A percentile compares a stretch with the other conserved stretches of the same genome.
phyloP scores from a whole-genome alignment of 2,888 invertebrate genomes.

The Cinara cedri region DNA sequence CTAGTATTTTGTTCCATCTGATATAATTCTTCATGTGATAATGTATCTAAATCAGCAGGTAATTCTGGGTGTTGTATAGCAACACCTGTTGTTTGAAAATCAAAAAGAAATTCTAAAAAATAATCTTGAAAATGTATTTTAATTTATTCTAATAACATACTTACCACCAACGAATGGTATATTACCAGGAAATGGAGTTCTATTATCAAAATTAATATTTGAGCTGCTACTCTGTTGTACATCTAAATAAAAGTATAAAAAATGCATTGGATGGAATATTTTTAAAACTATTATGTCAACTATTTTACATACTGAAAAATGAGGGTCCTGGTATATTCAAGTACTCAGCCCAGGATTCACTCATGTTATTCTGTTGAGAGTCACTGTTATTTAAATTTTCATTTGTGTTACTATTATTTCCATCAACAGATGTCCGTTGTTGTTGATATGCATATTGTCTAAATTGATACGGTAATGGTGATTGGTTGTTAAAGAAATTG shows the following conservation, averaged over 20 bases:
- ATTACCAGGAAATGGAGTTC: not conserved
- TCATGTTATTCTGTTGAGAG: not conserved
- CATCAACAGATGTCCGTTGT: not conserved
- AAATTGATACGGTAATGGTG: not conserved
- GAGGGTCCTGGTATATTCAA: not conserved
- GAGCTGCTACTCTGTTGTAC: not conserved
- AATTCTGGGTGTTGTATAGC: conserved; percentile 76
- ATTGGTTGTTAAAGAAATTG: not conserved
- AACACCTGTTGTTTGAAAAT: conserved; percentile 61
- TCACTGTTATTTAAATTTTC: not conserved
- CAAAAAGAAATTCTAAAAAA: not conserved
- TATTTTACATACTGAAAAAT: not conserved
- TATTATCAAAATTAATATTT: not conserved
- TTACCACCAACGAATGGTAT: conserved; percentile 46
- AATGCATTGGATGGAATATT: not conserved
- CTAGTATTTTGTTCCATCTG: conserved; percentile 89
- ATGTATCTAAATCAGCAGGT: conserved; percentile 74
- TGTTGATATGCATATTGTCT: not conserved
- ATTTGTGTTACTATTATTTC: conserved; percentile 4
- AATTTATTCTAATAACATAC: not conserved
- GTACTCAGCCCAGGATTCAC: not conserved
- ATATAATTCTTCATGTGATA: conserved; percentile 83
- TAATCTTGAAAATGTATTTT: not conserved
- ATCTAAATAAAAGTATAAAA: not conserved
- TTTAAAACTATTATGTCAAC: not conserved